phyloP scores from a whole-genome alignment of 2,113 vertebrate genomes.

The Herpailurus yagouaroundi region DNA sequence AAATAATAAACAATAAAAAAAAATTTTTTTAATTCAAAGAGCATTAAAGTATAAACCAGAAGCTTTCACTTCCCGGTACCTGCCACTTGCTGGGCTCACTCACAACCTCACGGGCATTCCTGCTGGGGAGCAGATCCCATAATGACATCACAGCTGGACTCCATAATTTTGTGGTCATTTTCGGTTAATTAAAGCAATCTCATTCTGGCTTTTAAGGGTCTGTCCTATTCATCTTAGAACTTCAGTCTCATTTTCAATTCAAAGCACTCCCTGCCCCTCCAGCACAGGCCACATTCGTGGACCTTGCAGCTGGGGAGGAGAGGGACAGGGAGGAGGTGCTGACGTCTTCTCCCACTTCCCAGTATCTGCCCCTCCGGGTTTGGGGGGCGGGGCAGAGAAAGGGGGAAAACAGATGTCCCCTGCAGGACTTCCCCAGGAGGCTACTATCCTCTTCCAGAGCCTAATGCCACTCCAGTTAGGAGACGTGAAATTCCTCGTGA shows the following conservation, averaged over 20 bases:
- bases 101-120: not conserved
- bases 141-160: not conserved
- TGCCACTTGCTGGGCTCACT: not conserved
- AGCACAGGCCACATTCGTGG: not conserved
- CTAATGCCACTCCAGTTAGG: too few species aligned
- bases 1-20: too few species aligned
- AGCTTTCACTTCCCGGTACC: not conserved
- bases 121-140: not conserved
- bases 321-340: not conserved
- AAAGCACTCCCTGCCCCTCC: not conserved
- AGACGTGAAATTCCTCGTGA: not conserved
- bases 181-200: constrained; percentile 43
- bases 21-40: too few species aligned
- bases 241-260: constrained; percentile 11
- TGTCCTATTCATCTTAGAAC: constrained; percentile 11
- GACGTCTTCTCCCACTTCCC: not conserved
- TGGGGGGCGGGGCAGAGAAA: not conserved
- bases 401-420: not conserved
- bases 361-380: not conserved
- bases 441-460: not conserved
- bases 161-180: constrained; percentile 22
- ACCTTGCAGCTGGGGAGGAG: not conserved
- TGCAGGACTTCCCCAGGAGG: not conserved
- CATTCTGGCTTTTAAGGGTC: not conserved
- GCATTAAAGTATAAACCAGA: not conserved